Percentiles rank a stretch among this genome's conserved stretches.
Evolutionary conservation across 2,797 vertebrate genomes (phyloP).

Genomic region (Enoplosus armatus): DNA sequence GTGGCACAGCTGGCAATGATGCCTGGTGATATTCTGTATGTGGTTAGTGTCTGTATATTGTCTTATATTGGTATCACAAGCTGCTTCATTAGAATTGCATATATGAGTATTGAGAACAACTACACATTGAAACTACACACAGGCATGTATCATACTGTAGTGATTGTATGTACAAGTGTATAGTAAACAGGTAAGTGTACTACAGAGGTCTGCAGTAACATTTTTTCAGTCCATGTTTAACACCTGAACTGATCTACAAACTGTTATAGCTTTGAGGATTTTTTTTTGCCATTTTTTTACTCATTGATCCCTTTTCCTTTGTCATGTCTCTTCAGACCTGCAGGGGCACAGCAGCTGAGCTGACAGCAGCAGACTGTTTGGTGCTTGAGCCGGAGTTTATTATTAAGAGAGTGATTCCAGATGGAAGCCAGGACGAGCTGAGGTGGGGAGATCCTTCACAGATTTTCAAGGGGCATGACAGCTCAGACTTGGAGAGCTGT

Average conservation of each 20-base stretch:
- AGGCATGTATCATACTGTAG: not conserved
- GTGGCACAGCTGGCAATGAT: not conserved
- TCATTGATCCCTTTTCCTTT: not conserved
- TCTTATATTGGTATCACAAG: not conserved
- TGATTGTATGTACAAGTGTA: not conserved
- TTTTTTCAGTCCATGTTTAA: not conserved
- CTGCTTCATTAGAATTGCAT: not conserved
- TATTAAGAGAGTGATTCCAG: constrained; percentile 58
- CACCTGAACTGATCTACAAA: not conserved
- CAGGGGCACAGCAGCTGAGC: constrained; percentile 47
- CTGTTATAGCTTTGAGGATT: not conserved
- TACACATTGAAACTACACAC: too few relatives aligned
- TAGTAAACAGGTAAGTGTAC: not conserved
- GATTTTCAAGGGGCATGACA: constrained; percentile 39
- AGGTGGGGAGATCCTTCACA: constrained; percentile 48
- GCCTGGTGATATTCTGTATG: not conserved
- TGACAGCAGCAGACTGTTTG: constrained; percentile 15
- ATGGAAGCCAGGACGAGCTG: constrained; percentile 53
- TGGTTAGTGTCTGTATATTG: not conserved
- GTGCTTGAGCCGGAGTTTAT: constrained; percentile 7
- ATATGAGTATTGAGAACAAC: not conserved
- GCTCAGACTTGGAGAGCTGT: constrained; percentile 11
- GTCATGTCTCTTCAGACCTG: constrained; percentile 31
- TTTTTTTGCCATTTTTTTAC: constrained; percentile 2
- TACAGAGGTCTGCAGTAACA: not conserved